These are phyloP conservation scores for Parazoanthus darwini DNA, from an alignment of 92 coral and sea anemone species.

Conservation along the genomic window DNA sequence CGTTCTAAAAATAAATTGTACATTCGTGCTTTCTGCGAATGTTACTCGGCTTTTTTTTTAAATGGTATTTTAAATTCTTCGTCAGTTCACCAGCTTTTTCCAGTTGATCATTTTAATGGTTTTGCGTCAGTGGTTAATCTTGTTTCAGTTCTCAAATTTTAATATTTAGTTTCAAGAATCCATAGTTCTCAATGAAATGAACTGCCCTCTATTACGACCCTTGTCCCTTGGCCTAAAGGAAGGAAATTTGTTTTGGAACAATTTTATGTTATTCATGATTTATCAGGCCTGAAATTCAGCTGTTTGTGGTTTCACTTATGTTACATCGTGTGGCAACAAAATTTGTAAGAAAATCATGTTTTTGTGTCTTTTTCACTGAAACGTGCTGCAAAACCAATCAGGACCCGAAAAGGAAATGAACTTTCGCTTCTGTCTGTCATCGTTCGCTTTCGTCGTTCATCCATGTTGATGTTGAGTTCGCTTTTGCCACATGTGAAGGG, in stretches of 20 bases:
- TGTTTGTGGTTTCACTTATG: slow-evolving; percentile 37
- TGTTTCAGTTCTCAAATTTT: background rate
- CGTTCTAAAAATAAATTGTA: slow-evolving; percentile 9
- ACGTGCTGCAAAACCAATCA: slow-evolving; percentile 19
- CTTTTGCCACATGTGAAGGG: slow-evolving; percentile 16
- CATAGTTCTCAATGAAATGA: background rate
- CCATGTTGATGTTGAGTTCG: background rate
- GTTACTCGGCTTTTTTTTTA: background rate
- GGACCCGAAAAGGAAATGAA: slow-evolving; percentile 30
- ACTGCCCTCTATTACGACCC: background rate
- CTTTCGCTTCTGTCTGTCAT: background rate
- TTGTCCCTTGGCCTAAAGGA: slow-evolving; percentile 1
- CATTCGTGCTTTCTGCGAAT: background rate
- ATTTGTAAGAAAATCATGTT: background rate
- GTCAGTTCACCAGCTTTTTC: slow-evolving; percentile 7
- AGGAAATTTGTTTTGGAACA: slow-evolving; percentile 33
- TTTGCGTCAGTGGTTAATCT: background rate
- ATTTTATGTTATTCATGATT: slow-evolving; percentile 9
- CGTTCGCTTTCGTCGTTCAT: slow-evolving; percentile 14
- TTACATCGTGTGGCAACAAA: background rate
- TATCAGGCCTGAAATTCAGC: slow-evolving; percentile 7
- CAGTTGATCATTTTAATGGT: slow-evolving; percentile 36
- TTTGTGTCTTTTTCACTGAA: slow-evolving; percentile 30
- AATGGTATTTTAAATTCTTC: background rate
- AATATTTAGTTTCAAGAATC: background rate